Conservation (phyloP, 1,140 invertebrate genomes). For the Cydia amplana region DNA sequence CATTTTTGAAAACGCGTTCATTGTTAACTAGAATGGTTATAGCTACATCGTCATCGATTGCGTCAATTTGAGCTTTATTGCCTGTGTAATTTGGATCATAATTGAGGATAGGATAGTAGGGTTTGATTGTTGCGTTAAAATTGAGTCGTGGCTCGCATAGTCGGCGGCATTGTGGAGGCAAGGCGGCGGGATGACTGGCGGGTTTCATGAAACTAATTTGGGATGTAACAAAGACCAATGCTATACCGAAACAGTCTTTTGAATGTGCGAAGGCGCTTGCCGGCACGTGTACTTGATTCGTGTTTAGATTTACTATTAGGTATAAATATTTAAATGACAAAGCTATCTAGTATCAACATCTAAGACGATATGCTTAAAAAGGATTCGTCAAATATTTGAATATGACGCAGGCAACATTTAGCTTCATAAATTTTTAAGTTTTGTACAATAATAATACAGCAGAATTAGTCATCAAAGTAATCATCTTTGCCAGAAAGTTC, state of each 20-base stretch:
- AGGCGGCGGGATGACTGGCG: constrained; percentile 71
- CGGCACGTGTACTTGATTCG: constrained; percentile 58
- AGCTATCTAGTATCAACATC: constrained; percentile 14
- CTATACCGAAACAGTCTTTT: constrained; percentile 72
- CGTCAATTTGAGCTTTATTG: constrained; percentile 69
- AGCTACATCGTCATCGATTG: constrained; percentile 50
- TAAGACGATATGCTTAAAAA: neutral
- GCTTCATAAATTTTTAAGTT: neutral
- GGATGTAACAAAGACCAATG: constrained; percentile 76
- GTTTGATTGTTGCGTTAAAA: constrained; percentile 60
- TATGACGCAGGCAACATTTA: neutral
- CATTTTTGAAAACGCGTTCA: constrained; percentile 48
- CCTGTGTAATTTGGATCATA: constrained; percentile 47
- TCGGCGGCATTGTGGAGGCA: constrained; percentile 65
- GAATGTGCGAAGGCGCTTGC: constrained; percentile 61
- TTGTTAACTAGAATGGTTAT: constrained; percentile 58
- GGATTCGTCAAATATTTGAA: neutral
- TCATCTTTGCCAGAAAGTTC: neutral
- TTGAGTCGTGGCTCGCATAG: constrained; percentile 62
- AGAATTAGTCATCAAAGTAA: no score
- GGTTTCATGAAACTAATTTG: constrained; percentile 78
- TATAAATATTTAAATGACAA: constrained; percentile 26
- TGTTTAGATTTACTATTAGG: constrained; percentile 29
- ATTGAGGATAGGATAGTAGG: constrained; percentile 52
- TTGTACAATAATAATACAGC: no score